Conservation (phyloP, 2,888 invertebrate species). For the Euzetes globulus region DNA sequence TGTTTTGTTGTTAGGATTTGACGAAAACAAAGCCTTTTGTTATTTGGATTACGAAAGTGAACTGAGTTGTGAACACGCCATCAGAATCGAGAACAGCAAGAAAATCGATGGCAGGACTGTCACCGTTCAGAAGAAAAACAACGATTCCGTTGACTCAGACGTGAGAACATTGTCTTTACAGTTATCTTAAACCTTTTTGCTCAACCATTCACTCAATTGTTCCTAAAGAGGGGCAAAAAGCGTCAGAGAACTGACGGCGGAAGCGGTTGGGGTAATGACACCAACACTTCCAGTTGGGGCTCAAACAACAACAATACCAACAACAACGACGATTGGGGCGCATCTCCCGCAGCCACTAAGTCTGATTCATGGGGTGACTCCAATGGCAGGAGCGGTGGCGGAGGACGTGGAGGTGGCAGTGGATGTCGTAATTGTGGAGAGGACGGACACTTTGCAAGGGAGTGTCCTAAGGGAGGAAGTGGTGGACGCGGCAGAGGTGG, state of each 20-base stretch:
- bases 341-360: neutral
- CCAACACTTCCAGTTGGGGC: neutral
- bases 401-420: neutral
- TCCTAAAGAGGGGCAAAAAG: neutral
- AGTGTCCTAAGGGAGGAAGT: constrained; percentile 5
- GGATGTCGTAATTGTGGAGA: constrained; percentile 17
- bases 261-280: neutral
- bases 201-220: neutral
- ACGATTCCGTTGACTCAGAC: neutral
- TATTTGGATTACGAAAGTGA: constrained; percentile 4
- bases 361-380: neutral
- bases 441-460: constrained; percentile 11
- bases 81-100: neutral
- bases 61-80: neutral
- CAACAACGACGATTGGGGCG: neutral
- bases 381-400: neutral
- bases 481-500: neutral
- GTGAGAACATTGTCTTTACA: neutral
- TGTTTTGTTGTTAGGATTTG: neutral
- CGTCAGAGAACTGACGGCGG: neutral
- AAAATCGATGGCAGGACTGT: neutral
- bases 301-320: neutral
- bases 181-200: neutral
- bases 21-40: neutral
- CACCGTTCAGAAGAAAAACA: neutral